These are phyloP conservation scores for Pseudocheirus occidentalis DNA, from an alignment of 2,797 vertebrate species.

Conservation along the genomic window DNA sequence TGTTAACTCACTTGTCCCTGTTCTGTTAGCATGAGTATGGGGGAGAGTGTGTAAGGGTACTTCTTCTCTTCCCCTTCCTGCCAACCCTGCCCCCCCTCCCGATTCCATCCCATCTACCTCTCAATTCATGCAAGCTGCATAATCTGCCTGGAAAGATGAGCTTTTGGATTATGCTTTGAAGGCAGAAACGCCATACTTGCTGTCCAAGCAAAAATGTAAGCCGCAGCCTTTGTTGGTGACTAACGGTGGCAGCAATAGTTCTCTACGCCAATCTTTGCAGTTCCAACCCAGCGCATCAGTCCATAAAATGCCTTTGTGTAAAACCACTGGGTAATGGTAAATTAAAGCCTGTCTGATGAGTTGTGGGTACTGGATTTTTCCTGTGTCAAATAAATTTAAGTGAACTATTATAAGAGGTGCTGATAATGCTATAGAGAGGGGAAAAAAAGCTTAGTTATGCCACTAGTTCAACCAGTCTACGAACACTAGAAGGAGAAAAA, in stretches of 20 bases:
- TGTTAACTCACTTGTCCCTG: neutral
- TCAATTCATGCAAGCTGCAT: neutral
- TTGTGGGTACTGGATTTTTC: slow-evolving; percentile 28
- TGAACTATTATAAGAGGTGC: slow-evolving; percentile 57
- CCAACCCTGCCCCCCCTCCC: neutral
- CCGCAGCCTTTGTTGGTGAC: slow-evolving; percentile 47
- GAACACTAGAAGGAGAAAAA: slow-evolving; percentile 24
- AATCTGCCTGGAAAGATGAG: slow-evolving; percentile 32
- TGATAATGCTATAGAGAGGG: slow-evolving; percentile 44
- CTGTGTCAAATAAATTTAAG: slow-evolving; percentile 59
- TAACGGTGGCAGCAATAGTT: slow-evolving; percentile 34
- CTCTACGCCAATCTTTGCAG: slow-evolving; percentile 43
- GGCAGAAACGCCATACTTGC: slow-evolving; percentile 62
- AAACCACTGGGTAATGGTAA: slow-evolving; percentile 60
- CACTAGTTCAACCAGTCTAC: slow-evolving; percentile 1
- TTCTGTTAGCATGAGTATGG: neutral
- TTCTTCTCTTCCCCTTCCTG: neutral
- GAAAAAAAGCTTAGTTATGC: slow-evolving; percentile 44
- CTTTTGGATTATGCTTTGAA: slow-evolving; percentile 56
- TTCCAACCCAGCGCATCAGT: slow-evolving; percentile 17
- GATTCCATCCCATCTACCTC: neutral
- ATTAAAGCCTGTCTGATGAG: slow-evolving; percentile 62
- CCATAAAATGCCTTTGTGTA: slow-evolving; percentile 56
- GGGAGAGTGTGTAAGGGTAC: neutral
- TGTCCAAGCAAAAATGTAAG: slow-evolving; percentile 66